Evolutionary conservation across 2,797 vertebrate genomes (phyloP).

Genomic region (Sebastes elongatus): DNA sequence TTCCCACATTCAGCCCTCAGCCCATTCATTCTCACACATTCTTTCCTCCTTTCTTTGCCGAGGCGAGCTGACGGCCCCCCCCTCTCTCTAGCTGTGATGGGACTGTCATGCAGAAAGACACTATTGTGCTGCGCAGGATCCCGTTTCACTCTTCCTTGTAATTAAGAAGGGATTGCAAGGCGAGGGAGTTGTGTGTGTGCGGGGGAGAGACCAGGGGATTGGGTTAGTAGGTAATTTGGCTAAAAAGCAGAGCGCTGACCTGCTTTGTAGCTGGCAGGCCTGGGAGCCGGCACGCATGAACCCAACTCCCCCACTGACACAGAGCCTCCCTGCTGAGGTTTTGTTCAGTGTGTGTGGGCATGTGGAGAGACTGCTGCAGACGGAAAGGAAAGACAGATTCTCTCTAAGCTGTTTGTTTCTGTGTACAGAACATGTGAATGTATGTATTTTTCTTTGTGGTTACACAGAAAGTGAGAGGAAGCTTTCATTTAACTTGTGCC

Average conservation of each 20-base stretch:
- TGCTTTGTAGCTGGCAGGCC: conserved; percentile 68
- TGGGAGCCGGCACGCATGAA: conserved; percentile 57
- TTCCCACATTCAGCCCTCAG: conserved; percentile 67
- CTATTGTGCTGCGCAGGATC: conserved; percentile 80
- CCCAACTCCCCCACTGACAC: conserved; percentile 58
- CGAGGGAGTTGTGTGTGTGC: conserved; percentile 57
- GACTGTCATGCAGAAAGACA: conserved; percentile 85
- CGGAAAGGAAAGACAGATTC: conserved; percentile 10
- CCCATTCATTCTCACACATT: conserved; percentile 78
- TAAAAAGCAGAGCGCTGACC: conserved; percentile 68
- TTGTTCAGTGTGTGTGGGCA: conserved; percentile 77
- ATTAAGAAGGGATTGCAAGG: conserved; percentile 83
- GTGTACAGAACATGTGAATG: not conserved
- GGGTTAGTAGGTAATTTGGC: conserved; percentile 77
- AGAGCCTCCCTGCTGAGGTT: conserved; percentile 65
- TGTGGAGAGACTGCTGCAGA: conserved; percentile 30
- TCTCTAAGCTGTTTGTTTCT: conserved; percentile 25
- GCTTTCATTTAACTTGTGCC: conserved; percentile 52
- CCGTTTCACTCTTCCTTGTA: conserved; percentile 82
- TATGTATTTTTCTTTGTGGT: conserved; percentile 7
- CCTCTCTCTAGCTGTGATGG: conserved; percentile 67
- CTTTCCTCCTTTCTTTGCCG: conserved; percentile 73
- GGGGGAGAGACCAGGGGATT: conserved; percentile 31
- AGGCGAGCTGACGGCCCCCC: conserved; percentile 49
- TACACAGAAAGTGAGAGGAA: conserved; percentile 54